Evolutionary conservation across 2,888 invertebrate genomes (phyloP).

Genomic region (Andrena hattorfiana): DNA sequence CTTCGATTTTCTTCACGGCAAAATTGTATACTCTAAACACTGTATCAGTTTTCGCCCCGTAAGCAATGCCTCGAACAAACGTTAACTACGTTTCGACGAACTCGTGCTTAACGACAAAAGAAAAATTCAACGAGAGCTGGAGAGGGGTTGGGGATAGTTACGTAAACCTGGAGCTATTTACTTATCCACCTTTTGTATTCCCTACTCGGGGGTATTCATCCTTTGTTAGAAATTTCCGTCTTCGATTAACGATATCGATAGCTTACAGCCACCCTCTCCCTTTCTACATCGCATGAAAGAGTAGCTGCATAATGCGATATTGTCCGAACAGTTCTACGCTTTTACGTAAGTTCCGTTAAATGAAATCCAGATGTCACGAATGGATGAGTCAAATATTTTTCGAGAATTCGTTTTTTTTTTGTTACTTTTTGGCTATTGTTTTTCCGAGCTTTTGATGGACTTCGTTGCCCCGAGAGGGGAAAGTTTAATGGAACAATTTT

Average conservation of each 20-base stretch:
- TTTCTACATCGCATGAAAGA: constrained; percentile 25
- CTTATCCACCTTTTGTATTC: constrained; percentile 62
- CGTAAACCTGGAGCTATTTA: constrained; percentile 65
- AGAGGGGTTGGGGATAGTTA: constrained; percentile 31
- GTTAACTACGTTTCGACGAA: constrained; percentile 39
- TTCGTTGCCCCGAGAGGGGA: background rate
- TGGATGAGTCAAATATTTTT: background rate
- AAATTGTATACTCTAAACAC: background rate
- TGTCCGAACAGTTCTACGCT: constrained; percentile 22
- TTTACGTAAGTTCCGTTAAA: constrained; percentile 42
- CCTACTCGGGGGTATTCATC: constrained; percentile 55
- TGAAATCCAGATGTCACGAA: background rate
- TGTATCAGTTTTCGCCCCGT: constrained; percentile 23
- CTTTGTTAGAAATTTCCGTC: constrained; percentile 60
- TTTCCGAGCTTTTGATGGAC: background rate
- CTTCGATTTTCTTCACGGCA: background rate
- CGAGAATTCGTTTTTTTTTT: background rate
- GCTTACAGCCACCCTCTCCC: background rate
- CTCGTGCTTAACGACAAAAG: constrained; percentile 9
- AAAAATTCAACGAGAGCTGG: constrained; percentile 24
- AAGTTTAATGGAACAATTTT: background rate
- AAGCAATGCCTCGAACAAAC: constrained; percentile 35
- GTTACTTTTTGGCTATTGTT: background rate
- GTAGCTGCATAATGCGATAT: constrained; percentile 45
- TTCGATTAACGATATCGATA: constrained; percentile 67